Evolutionary conservation across 2,113 vertebrate species (phyloP).

Genomic region (Coracopsis vasa): DNA sequence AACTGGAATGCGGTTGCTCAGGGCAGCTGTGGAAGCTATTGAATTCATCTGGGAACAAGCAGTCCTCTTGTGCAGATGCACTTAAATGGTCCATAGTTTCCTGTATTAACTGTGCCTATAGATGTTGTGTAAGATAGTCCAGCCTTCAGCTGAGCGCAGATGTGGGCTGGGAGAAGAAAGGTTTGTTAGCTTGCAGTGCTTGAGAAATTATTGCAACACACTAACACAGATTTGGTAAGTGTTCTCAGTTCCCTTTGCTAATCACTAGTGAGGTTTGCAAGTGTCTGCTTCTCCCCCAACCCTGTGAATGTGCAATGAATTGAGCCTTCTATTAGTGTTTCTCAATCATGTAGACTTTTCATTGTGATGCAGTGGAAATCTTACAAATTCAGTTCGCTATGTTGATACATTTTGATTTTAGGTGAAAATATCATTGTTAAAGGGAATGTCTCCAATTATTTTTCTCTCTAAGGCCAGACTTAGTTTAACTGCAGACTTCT

Average conservation of each 20-base stretch:
- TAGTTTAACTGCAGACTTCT: not conserved
- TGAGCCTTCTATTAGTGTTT: not conserved
- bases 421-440: not conserved
- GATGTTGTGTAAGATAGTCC: rapidly evolving
- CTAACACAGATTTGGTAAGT: too few species aligned
- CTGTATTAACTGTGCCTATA: rapidly evolving
- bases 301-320: not conserved
- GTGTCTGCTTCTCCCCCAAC: not conserved
- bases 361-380: not conserved
- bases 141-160: not conserved
- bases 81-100: rapidly evolving
- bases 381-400: not conserved
- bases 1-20: rapidly evolving
- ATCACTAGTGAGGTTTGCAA: not conserved
- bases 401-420: not conserved
- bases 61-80: rapidly evolving
- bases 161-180: rapidly evolving
- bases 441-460: rapidly evolving
- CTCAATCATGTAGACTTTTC: not conserved
- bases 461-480: not conserved
- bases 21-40: rapidly evolving
- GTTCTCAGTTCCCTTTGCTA: not conserved
- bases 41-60: not conserved
- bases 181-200: not conserved
- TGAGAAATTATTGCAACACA: not conserved